Evolutionary conservation across 2,113 vertebrate species (phyloP), one percentile per base, ranked within the genome.

Genomic region (Brachyistius frenatus): DNA sequence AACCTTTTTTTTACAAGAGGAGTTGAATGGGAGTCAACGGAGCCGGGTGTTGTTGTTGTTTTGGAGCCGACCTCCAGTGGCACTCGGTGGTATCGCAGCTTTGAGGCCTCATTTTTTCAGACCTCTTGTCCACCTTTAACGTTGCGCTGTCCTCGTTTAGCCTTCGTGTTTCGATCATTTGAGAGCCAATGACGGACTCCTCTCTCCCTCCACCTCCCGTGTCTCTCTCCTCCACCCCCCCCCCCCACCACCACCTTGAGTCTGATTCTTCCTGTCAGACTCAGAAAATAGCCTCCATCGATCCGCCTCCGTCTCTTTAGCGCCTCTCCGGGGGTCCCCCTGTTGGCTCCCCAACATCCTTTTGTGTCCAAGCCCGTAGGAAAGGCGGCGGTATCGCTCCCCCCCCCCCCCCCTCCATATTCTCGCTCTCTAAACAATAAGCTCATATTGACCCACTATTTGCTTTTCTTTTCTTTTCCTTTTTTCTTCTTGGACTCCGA

Each of bases 231-330:
- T 10, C 32, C 13, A 3, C 47, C 53, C 0, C 0, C 15, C 23
- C 23, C 23, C 23, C 23, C 23, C 23, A 1, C 23, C 23, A 23
- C 23, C 23, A 23, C 23, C 23, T 23, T 16, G 52, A 37, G 35
- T 13, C 39, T 33, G 16, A 69, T 5, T 63, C 36, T 55, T 65
- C 44, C 39, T 10, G 61, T 71, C 66, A 1, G 13, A 52, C 81
- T 63, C 64, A 41, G 65, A 82, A 23, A 23, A 70, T 58, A 73
- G 69, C 82, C 6, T 70, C 46, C 76, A 88, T 88, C 55, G 80
- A 88, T 80, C 80, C n/a, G 11, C 5, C 70, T 50, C 35, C 2
- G 23, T 41, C 54, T 71, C 68, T 62, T 73, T 0, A n/a, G 30
- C 62, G 41, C 39, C 32, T 31, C 39, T 54, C 53, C 1, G 36